phyloP scores from a whole-genome alignment of 2,888 invertebrate species.

The Cheilosia vulpina region DNA sequence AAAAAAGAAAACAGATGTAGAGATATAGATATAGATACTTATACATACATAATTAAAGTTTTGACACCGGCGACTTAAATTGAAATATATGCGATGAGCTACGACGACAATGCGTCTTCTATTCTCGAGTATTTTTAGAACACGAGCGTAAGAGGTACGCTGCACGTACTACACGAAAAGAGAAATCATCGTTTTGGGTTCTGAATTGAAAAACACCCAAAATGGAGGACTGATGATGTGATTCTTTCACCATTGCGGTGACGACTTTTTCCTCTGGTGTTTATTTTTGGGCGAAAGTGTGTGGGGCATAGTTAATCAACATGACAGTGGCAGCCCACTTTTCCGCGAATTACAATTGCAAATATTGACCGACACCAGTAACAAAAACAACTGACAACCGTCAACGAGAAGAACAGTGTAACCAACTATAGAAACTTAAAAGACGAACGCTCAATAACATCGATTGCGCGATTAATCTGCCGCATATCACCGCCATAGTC shows the following conservation, averaged over 20 bases:
- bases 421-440: background rate
- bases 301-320: slow-evolving; percentile 20
- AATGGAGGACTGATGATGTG: slow-evolving; percentile 38
- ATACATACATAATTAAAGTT: slow-evolving; percentile 47
- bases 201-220: slow-evolving; percentile 34
- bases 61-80: slow-evolving; percentile 49
- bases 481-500: slow-evolving; percentile 6
- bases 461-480: slow-evolving; percentile 58
- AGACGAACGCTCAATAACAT: slow-evolving; percentile 39
- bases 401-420: slow-evolving; percentile 14
- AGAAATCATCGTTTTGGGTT: slow-evolving; percentile 36
- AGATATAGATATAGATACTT: slow-evolving; percentile 34
- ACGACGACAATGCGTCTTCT: slow-evolving; percentile 28
- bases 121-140: slow-evolving; percentile 36
- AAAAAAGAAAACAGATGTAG: background rate
- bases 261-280: slow-evolving; percentile 1
- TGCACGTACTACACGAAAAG: background rate
- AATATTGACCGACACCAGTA: slow-evolving; percentile 48
- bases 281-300: slow-evolving; percentile 38
- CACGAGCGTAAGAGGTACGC: background rate
- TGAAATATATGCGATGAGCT: slow-evolving; percentile 19
- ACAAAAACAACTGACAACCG: background rate
- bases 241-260: slow-evolving; percentile 25
- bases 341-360: slow-evolving; percentile 46
- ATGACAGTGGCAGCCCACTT: slow-evolving; percentile 12